Base-by-base conservation (phyloP, 2,888 invertebrate species). In the Hoplodrina blanda region DNA sequence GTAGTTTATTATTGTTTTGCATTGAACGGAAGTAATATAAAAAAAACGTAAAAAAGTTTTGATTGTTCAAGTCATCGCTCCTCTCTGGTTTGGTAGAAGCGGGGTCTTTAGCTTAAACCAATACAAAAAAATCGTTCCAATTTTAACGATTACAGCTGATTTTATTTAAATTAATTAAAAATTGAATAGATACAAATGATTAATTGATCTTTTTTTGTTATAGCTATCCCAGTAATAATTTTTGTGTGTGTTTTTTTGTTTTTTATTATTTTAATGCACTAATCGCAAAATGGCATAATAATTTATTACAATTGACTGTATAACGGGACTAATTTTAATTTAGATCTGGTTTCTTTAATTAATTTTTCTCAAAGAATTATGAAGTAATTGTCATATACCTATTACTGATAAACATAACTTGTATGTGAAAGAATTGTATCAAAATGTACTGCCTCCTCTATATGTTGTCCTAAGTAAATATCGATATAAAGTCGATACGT, bases 251-350 rank as follows among this genome's bases (percentile, higher is more conserved):
- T 61, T 17, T 50, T 79, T 55, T 67, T 50, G 49, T 49, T 61
- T 37, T 50, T 79, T 62, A 62, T 71, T 17, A 57, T 80, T 57
- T 13, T 44, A 69, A 69, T 49, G 78, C 52, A 76, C 54, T 81
- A 70, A 70, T 62, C 57, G 37, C 63, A 67, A 78, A 79, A 82
- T 78, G 80, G 74, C 78, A 82, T 78, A 78, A 82, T 78, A 78
- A 66, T 64, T 76, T 60, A 62, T 55, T 60, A 60, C n/a, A 70
- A 13, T 61, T 70, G 63, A 59, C 74, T 79, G 80, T 81, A 61
- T 61, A 57, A 60, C 15, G 60, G 63, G 71, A 61, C 30, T 78
- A 69, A 62, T 54, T 61, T 52, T 69, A 63, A 70, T 62, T 49
- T 52, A 46, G 20, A 75, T 30, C 52, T 74, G 49, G 20, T 37